Evolutionary conservation across 2,113 vertebrate species (phyloP).

Genomic region (Cervus canadensis): DNA sequence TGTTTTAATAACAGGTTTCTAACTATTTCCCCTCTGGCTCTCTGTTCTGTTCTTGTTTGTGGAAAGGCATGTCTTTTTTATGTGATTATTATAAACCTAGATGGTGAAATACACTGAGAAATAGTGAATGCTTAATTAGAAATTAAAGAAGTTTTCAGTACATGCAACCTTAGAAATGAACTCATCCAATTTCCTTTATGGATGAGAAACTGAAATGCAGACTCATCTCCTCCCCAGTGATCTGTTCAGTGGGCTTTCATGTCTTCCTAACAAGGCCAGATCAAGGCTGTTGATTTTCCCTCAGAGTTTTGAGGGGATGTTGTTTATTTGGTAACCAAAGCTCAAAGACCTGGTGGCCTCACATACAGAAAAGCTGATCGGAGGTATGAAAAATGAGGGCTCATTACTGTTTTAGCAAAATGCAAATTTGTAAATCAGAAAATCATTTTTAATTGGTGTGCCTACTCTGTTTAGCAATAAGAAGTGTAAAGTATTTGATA

Average conservation of each 20-base stretch:
- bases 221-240: neutral
- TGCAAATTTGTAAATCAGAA: neutral
- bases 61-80: neutral
- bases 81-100: neutral
- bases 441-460: neutral
- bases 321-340: neutral
- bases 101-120: neutral
- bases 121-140: neutral
- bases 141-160: neutral
- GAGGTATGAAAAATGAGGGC: neutral
- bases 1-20: neutral
- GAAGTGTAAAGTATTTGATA: neutral
- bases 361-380: neutral
- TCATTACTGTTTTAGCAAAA: neutral
- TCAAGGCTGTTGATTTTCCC: neutral
- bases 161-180: neutral
- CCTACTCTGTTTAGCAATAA: neutral
- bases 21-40: neutral
- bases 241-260: neutral
- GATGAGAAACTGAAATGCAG: neutral
- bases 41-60: neutral
- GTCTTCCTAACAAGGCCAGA: neutral
- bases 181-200: neutral
- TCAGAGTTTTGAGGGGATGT: neutral
- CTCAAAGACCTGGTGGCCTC: neutral